Evolutionary conservation across 2,888 invertebrate genomes (phyloP).

Genomic region (Lucinisca nassula): DNA sequence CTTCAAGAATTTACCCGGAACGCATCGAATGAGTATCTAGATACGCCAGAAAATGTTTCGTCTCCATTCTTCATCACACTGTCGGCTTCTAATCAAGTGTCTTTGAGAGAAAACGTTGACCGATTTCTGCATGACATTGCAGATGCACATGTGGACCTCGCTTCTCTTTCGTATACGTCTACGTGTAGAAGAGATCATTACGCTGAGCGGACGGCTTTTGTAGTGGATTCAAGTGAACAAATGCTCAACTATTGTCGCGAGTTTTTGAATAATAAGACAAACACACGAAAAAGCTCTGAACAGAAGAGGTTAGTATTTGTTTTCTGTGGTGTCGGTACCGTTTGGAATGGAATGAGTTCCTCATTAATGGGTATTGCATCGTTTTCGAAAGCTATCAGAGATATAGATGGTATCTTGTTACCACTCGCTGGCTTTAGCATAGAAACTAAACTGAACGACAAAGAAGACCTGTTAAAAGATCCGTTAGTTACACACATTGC

Average conservation of each 20-base stretch:
- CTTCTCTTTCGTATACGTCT: constrained; percentile 33
- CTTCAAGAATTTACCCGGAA: constrained; percentile 10
- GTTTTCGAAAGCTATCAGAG: constrained; percentile 57
- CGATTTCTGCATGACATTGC: neutral
- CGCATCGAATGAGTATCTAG: neutral
- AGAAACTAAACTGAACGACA: constrained; percentile 25
- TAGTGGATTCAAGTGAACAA: neutral
- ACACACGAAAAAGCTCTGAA: neutral
- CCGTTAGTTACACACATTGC: neutral
- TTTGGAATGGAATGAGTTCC: constrained; percentile 74
- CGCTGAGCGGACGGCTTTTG: constrained; percentile 22
- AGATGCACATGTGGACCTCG: neutral
- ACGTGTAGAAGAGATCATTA: constrained; percentile 37
- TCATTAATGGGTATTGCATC: constrained; percentile 45
- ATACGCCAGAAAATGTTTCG: neutral
- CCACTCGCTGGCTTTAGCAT: constrained; percentile 51
- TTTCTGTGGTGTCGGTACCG: constrained; percentile 75
- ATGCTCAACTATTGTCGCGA: neutral
- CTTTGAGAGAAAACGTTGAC: constrained; percentile 1
- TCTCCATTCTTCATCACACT: constrained; percentile 19
- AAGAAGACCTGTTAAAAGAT: constrained; percentile 14
- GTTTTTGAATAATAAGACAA: neutral
- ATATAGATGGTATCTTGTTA: constrained; percentile 49
- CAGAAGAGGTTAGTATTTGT: constrained; percentile 66
- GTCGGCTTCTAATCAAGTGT: constrained; percentile 17